These are phyloP conservation scores for Argyresthia albistria DNA, from an alignment of 2,888 invertebrate species.

Conservation along the genomic window DNA sequence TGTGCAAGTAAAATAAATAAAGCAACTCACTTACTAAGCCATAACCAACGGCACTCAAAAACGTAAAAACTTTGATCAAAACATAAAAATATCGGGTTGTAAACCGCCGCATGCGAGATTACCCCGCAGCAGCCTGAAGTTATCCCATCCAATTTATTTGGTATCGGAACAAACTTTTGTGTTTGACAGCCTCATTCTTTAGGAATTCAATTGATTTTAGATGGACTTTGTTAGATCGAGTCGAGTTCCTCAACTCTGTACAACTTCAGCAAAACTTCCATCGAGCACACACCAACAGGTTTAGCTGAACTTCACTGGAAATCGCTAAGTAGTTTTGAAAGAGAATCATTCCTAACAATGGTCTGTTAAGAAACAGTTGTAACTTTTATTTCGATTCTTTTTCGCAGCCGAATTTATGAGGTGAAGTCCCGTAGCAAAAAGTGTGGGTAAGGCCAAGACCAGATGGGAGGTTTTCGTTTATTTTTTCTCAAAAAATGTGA, in stretches of 20 bases:
- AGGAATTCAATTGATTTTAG: conserved; percentile 50
- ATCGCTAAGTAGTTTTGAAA: conserved; percentile 39
- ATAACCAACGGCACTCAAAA: too few relatives aligned
- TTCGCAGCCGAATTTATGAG: too few relatives aligned
- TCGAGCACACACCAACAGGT: conserved; percentile 40
- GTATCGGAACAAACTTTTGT: conserved; percentile 37
- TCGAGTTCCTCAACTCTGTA: conserved; percentile 38
- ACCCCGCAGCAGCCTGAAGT: not conserved
- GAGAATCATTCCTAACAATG: conserved; percentile 44
- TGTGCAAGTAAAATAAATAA: too few relatives aligned
- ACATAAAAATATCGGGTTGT: not conserved
- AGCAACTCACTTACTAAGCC: too few relatives aligned
- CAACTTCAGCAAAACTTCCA: conserved; percentile 46
- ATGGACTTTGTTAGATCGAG: conserved; percentile 29
- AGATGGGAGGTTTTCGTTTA: conserved; percentile 36
- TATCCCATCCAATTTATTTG: not conserved
- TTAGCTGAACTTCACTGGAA: conserved; percentile 15
- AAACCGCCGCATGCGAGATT: not conserved
- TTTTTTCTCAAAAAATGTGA: conserved; percentile 45
- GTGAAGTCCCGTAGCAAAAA: not conserved
- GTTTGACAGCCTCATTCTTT: conserved; percentile 42
- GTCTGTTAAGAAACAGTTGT: conserved; percentile 9
- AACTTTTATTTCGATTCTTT: not conserved
- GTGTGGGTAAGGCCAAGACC: conserved; percentile 16
- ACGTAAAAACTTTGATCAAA: too few relatives aligned